A percentile compares a stretch with the other conserved stretches of the same genome.
These are phyloP conservation scores for Agrotis clavis DNA, from an alignment of 2,888 invertebrate genomes.

Conservation along the genomic window DNA sequence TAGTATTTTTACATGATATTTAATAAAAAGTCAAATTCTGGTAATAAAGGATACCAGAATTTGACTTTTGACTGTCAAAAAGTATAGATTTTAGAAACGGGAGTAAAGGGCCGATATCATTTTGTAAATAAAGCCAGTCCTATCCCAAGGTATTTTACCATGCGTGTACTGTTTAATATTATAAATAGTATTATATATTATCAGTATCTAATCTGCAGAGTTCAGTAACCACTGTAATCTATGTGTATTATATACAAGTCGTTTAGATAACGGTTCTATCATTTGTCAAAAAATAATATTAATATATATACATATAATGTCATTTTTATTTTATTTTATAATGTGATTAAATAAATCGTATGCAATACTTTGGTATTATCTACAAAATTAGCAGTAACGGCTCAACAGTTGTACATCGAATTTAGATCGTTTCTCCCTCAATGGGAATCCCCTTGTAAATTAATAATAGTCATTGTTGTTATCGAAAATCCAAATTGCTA, in stretches of 20 bases:
- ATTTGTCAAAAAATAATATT: constrained; percentile 36
- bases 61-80: no score
- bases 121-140: constrained; percentile 27
- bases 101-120: no score
- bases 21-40: no score
- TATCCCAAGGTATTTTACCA: constrained; percentile 48
- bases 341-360: no score
- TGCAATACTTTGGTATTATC: not conserved
- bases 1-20: not conserved
- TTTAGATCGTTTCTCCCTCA: not conserved
- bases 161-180: constrained; percentile 33
- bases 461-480: not conserved
- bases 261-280: constrained; percentile 47
- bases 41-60: no score
- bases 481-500: not conserved
- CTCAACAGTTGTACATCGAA: not conserved
- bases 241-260: constrained; percentile 26
- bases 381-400: not conserved
- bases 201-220: constrained; percentile 53
- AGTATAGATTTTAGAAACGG: no score
- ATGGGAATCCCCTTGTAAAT: not conserved
- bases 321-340: no score
- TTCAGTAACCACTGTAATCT: constrained; percentile 53
- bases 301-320: no score
- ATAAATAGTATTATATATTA: constrained; percentile 32